Evolutionary conservation across 2,113 vertebrate species (phyloP).

Genomic region (Myiagra hebetior): DNA sequence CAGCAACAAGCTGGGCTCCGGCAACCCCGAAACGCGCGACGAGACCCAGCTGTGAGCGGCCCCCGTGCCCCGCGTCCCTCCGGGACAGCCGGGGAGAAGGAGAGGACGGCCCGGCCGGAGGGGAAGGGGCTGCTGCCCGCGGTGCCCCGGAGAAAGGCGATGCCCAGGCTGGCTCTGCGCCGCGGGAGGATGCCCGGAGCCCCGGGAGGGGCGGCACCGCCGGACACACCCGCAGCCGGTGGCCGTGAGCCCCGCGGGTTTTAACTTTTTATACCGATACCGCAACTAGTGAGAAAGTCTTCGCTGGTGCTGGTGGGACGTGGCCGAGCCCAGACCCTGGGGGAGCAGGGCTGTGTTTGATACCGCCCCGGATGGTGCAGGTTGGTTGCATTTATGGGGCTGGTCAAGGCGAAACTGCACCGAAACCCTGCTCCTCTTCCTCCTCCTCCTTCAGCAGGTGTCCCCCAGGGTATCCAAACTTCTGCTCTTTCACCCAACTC

Average conservation of each 20-base stretch:
- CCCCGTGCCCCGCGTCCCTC: fast-evolving
- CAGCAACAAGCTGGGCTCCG: conserved; percentile 77
- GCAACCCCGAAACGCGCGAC: conserved; percentile 78
- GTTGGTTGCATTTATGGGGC: neutral
- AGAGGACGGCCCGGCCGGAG: neutral
- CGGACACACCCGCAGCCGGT: fast-evolving
- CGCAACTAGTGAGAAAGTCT: conserved; percentile 49
- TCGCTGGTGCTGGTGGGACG: neutral
- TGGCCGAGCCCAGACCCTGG: fast-evolving
- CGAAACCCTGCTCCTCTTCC: neutral
- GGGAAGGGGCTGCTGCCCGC: neutral
- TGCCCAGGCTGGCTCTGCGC: neutral
- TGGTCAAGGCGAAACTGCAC: neutral
- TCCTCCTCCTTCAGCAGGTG: neutral
- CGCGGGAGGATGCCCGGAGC: neutral
- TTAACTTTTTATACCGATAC: conserved; percentile 59
- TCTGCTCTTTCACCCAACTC: neutral
- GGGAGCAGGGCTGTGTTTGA: neutral
- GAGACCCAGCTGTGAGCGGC: conserved; percentile 83
- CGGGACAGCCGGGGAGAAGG: neutral
- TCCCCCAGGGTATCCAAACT: neutral
- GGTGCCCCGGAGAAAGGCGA: neutral
- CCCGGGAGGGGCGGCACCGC: neutral
- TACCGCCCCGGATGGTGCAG: fast-evolving
- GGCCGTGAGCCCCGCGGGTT: neutral